These are phyloP conservation scores for Triops cancriformis DNA, from an alignment of 1,140 invertebrate genomes.

Conservation along the genomic window DNA sequence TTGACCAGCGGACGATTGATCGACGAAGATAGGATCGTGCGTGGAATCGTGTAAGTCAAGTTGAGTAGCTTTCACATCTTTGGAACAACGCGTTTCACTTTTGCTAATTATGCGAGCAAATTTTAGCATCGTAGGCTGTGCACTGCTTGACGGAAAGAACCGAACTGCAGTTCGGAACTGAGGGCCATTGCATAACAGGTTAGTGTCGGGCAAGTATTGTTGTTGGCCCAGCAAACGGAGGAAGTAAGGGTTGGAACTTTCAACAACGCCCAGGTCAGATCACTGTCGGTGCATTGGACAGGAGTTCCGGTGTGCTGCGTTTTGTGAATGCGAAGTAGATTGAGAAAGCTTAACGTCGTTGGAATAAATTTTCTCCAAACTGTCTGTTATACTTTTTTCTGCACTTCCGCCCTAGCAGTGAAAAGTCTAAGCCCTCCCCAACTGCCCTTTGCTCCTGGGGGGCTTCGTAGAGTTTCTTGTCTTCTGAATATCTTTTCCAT, in stretches of 20 bases:
- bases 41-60: neutral
- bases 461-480: no score
- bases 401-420: no score
- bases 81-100: neutral
- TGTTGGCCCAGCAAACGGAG: neutral
- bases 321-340: no score
- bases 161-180: neutral
- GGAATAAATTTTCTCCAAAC: no score
- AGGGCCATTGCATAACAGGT: neutral
- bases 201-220: neutral
- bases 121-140: neutral
- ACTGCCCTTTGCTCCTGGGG: no score
- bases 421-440: no score
- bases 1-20: neutral
- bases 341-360: no score
- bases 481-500: no score
- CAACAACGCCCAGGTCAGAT: slow-evolving; percentile 4
- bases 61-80: neutral
- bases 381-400: neutral
- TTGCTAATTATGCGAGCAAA: slow-evolving; percentile 3
- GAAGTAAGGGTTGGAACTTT: neutral
- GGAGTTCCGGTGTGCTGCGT: neutral
- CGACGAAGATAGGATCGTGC: neutral
- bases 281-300: neutral
- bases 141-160: neutral